Base-by-base conservation (phyloP, 2,113 vertebrate species). In the Apodemus speciosus region DNA sequence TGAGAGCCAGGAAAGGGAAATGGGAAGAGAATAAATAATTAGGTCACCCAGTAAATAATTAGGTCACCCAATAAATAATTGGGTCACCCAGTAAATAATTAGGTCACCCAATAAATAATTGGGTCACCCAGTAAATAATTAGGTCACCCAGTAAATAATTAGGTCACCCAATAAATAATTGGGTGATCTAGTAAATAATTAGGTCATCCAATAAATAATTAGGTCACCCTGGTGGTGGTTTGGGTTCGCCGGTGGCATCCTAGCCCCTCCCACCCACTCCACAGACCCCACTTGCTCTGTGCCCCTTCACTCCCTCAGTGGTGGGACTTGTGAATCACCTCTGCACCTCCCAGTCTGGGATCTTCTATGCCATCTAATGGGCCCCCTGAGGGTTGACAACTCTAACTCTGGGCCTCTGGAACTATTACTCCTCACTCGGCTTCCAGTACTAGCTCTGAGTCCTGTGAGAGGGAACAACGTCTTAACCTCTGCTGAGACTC, bases 241-340 rank as follows among this genome's bases (percentile, higher is more conserved):
- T 35, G 69, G 6, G 64, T 32, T 43, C 30, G 2, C 40, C 62
- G 30, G 40, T 4, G 3, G 51, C 38, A 15, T 13, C 20, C 68
- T 38, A 56, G 49, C 49, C 23, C 35, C 49, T 56, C 49, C 15
- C 23, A 13, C 53, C 53, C n/a, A 38, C 9, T 1, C 53, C 35
- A 40, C 85, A 11, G 62, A 5, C 35, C 16, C 20, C 0, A 1
- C 4, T 0, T 11, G 27, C 73, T 56, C 53, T 3, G 38, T 30
- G 23, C 6, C 40, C 21, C 0, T 0, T 40, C n/a, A 7, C 68
- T 75, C 16, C 11, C 30, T 15, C 56, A 7, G 0, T 0, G 10
- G 56, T 9, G 5, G 9, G 35, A 30, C 40, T 43, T 14, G 0
- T 0, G 6, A 35, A 46, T 53, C 53, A 7, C 58, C 72, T 43